A percentile compares a stretch with the other conserved stretches of the same genome.
Evolutionary conservation across 2,113 vertebrate genomes (phyloP).

Genomic region (Halcyon senegalensis): DNA sequence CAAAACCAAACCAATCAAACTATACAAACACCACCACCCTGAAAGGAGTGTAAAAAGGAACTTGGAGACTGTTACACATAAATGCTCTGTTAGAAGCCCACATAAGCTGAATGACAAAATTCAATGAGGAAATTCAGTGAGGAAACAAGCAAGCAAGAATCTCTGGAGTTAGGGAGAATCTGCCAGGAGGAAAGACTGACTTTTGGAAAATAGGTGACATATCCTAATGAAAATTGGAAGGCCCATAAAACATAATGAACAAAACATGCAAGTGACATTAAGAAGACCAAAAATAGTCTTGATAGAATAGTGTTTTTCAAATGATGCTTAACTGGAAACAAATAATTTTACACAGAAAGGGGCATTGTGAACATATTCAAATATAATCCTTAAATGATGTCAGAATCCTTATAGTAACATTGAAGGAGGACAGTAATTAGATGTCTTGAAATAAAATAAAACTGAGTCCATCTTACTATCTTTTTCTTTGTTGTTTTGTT

Average conservation of each 20-base stretch:
- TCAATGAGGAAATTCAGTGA: background rate
- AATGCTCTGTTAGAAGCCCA: background rate
- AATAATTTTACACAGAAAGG: background rate
- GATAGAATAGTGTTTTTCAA: background rate
- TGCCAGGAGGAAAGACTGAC: background rate
- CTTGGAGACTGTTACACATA: background rate
- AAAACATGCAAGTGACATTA: background rate
- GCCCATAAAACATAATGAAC: background rate
- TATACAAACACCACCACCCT: rapidly evolving
- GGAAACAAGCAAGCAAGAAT: background rate
- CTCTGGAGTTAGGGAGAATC: background rate
- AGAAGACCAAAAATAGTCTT: background rate
- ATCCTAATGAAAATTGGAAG: background rate
- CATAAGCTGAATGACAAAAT: background rate
- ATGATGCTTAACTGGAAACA: background rate
- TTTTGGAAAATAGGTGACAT: background rate
- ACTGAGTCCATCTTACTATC: background rate
- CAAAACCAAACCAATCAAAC: background rate
- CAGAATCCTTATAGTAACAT: background rate
- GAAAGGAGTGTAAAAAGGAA: background rate
- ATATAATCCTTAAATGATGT: background rate
- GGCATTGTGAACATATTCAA: background rate
- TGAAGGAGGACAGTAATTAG: background rate
- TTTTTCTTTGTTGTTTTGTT: background rate
- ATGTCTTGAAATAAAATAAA: background rate